A percentile compares a stretch with the other conserved stretches of the same genome.
phyloP scores from a whole-genome alignment of 2,797 vertebrate species.

The Psittacula echo region DNA sequence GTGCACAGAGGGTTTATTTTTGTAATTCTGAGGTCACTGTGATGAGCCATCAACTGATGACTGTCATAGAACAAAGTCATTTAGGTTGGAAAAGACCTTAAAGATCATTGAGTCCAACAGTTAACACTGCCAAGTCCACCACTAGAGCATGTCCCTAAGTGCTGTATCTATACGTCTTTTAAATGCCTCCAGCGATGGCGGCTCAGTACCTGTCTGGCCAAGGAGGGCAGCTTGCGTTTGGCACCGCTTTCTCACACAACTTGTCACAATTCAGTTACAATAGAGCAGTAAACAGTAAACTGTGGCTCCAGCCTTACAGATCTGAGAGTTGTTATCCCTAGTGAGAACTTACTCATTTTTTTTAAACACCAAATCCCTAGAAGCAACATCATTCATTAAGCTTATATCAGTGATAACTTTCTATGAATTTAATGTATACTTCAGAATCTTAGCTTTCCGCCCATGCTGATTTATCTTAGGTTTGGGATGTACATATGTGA shows the following conservation, averaged over 20 bases:
- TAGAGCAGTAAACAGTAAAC: too few relatives aligned
- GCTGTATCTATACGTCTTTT: rapidly evolving
- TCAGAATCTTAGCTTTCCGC: neutral
- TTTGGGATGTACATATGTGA: neutral
- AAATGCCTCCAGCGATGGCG: neutral
- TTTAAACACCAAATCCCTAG: neutral
- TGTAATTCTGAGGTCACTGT: neutral
- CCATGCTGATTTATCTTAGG: neutral
- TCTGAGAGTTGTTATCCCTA: too few relatives aligned
- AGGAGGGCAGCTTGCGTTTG: too few relatives aligned
- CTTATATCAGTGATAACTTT: neutral
- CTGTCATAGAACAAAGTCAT: neutral
- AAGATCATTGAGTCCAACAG: neutral
- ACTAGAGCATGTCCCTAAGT: neutral
- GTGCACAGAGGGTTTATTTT: neutral
- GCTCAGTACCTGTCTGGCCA: too few relatives aligned
- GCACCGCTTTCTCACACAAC: too few relatives aligned
- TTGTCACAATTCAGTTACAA: too few relatives aligned
- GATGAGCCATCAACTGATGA: neutral
- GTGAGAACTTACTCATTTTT: too few relatives aligned
- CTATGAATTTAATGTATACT: neutral
- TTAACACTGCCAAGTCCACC: neutral
- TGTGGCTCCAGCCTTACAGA: too few relatives aligned
- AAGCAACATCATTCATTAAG: neutral
- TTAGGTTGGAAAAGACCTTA: neutral